Evolutionary conservation across 2,888 invertebrate species (phyloP).

Genomic region (Aromia moschata): DNA sequence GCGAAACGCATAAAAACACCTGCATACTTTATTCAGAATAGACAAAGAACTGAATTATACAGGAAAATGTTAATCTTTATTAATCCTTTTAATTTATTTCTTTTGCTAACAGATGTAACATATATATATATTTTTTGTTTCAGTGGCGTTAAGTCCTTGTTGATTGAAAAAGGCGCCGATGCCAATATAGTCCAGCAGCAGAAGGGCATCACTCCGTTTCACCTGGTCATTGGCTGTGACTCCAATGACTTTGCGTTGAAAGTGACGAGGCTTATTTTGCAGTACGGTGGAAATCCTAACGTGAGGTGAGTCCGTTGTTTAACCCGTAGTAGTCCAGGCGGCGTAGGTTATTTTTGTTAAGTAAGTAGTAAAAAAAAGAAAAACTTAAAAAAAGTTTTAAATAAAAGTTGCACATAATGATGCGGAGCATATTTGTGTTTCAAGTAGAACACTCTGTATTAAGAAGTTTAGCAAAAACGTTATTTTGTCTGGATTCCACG

Average conservation of each 20-base stretch:
- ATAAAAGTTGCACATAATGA: no score
- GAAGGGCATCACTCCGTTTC: conserved; percentile 79
- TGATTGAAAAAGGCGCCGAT: conserved; percentile 67
- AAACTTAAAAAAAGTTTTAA: no score
- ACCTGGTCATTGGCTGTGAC: conserved; percentile 79
- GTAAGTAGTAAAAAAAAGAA: no score
- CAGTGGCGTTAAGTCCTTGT: conserved; percentile 63
- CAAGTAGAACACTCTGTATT: no score
- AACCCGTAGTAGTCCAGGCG: no score
- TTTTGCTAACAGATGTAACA: background rate
- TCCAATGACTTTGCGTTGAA: conserved; percentile 65
- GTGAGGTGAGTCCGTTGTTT: conserved; percentile 69
- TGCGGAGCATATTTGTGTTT: no score
- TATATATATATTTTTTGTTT: conserved; percentile 42
- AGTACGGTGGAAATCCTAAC: conserved; percentile 78
- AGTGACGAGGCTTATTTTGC: conserved; percentile 73
- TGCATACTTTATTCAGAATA: no score
- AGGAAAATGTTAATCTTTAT: background rate
- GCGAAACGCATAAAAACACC: no score
- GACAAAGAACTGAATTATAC: no score
- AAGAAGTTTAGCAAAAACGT: no score
- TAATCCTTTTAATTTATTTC: background rate
- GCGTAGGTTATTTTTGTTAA: no score
- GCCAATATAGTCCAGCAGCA: conserved; percentile 76
- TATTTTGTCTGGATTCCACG: no score